These are phyloP conservation scores for Lepisosteus oculatus DNA, from an alignment of 2,113 vertebrate species.

Conservation along the genomic window DNA sequence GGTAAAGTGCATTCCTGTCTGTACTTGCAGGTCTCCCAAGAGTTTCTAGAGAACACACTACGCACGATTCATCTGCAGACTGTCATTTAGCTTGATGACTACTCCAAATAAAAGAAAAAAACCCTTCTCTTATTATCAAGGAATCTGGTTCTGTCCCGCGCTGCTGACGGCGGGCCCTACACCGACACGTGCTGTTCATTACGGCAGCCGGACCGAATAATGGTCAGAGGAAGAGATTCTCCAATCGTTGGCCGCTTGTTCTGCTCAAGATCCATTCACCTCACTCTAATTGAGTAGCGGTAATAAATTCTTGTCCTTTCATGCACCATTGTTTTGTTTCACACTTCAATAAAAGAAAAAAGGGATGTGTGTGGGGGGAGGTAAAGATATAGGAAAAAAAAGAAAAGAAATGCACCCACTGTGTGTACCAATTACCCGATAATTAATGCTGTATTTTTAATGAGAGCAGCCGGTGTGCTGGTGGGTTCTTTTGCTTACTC, in stretches of 20 bases:
- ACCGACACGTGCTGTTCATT: conserved; percentile 70
- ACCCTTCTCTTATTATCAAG: conserved; percentile 57
- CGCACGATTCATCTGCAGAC: conserved; percentile 56
- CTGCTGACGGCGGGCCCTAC: conserved; percentile 52
- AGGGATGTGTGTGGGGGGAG: conserved; percentile 41
- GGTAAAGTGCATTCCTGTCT: conserved; percentile 74
- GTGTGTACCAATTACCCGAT: conserved; percentile 79
- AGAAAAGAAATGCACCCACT: conserved; percentile 34
- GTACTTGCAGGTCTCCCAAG: conserved; percentile 75
- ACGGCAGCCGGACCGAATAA: conserved; percentile 63
- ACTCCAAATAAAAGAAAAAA: conserved; percentile 53
- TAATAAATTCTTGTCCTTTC: conserved; percentile 74
- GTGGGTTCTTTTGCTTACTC: conserved; percentile 61
- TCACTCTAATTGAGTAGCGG: conserved; percentile 72
- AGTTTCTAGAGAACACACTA: conserved; percentile 63
- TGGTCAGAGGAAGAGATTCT: conserved; percentile 56
- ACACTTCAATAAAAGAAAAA: conserved; percentile 60
- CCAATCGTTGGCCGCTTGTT: conserved; percentile 52
- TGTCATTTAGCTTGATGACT: conserved; percentile 67
- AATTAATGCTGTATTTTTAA: conserved; percentile 83
- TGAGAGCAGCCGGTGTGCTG: conserved; percentile 67
- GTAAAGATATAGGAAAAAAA: conserved; percentile 38
- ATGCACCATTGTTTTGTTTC: conserved; percentile 69
- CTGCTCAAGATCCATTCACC: conserved; percentile 67
- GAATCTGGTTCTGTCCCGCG: conserved; percentile 59